Base-by-base conservation (phyloP, 2,113 vertebrate species). In the Lepisosteus oculatus region DNA sequence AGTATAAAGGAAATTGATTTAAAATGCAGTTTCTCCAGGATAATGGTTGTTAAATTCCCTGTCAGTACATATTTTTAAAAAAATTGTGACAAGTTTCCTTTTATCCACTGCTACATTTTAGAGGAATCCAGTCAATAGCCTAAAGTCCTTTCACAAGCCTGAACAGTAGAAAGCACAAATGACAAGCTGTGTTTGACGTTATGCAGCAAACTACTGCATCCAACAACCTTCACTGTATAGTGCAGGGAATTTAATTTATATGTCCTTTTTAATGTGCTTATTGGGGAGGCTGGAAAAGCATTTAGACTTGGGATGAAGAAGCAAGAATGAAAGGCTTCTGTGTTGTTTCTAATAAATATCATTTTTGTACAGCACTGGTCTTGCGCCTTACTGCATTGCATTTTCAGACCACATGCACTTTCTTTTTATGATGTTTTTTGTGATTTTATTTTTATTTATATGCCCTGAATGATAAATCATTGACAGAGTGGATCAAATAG, bases 1-100 rank as follows among this genome's bases (percentile, higher is more conserved):
- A 61, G 68, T 80, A 79, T 79, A 66, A 79, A 83, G 67, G 44
- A 76, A 77, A 82, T 77, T 44, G 72, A 80, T 79, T 72, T 73
- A 73, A 51, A 74, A 67, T 84, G 70, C 77, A 77, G 78, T 81
- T 74, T 76, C 72, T 74, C 54, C 68, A 13, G 77, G 66, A 80
- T 79, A 83, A 72, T 77, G 71, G 72, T 81, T 81, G 59, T 69
- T 74, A 55, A 83, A 74, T 77, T 79, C 73, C 71, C 71, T 70
- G 54, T 73, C 75, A 74, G 76, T 61, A 64, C 57, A 66, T 74
- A 73, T 68, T 69, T 66, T 57, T 12, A 62, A 77, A 71, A 73
- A 74, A 72, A 43, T 45, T 65, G 76, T 81, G 78, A 81, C 70
- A 71, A 77, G 72, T 79, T 72, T 81, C 57, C 64, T 76, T 69